phyloP scores from a whole-genome alignment of 2,797 vertebrate genomes.

The Austrolebias charrua region DNA sequence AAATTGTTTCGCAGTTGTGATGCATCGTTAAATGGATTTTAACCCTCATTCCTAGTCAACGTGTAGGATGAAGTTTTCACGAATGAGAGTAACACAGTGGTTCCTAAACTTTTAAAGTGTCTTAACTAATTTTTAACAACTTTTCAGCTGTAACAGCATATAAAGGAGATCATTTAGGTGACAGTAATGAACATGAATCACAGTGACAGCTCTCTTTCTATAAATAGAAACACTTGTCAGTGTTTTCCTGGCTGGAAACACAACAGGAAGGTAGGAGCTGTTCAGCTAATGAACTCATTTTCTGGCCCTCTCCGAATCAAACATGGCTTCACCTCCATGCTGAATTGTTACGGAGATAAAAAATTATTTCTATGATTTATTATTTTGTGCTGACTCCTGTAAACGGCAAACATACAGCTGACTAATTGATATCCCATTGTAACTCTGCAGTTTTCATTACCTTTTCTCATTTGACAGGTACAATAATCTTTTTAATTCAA shows the following conservation, averaged over 20 bases:
- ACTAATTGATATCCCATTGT: slow-evolving; percentile 38
- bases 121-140: slow-evolving; percentile 8
- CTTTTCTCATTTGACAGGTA: slow-evolving; percentile 21
- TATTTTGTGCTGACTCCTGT: slow-evolving; percentile 4
- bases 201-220: slow-evolving; percentile 24
- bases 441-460: slow-evolving; percentile 30
- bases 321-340: slow-evolving; percentile 13
- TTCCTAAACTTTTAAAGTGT: neutral
- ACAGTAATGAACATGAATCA: slow-evolving; percentile 1
- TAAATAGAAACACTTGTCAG: slow-evolving; percentile 40
- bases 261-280: slow-evolving; percentile 30
- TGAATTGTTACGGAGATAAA: slow-evolving; percentile 17
- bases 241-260: slow-evolving; percentile 25
- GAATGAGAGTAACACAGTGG: no score
- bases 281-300: slow-evolving; percentile 34
- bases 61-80: no score
- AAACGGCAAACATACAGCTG: neutral
- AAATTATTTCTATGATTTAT: slow-evolving; percentile 33
- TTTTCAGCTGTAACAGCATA: slow-evolving; percentile 12
- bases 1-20: no score
- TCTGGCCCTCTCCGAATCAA: slow-evolving; percentile 11
- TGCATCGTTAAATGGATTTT: no score
- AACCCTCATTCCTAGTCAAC: no score
- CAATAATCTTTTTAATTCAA: slow-evolving; percentile 16
- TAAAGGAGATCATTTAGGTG: slow-evolving; percentile 25